Percentiles rank a stretch among this genome's conserved stretches.
Evolutionary conservation across 1,140 invertebrate genomes (phyloP).

Genomic region (Nautilus pompilius): DNA sequence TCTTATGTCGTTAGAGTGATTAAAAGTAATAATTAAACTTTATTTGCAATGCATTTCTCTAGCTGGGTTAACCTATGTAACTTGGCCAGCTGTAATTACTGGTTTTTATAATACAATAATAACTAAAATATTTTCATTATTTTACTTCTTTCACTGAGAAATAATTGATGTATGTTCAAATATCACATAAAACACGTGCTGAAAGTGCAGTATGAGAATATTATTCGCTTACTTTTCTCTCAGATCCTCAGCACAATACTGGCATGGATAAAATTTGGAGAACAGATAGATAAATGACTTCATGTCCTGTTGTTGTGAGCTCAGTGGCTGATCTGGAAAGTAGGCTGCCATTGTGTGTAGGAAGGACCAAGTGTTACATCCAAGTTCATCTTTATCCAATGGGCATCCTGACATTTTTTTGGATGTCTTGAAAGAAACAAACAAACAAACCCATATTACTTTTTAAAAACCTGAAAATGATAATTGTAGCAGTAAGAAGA

Average conservation of each 20-base stretch:
- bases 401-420: slow-evolving; percentile 40
- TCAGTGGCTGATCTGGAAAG: slow-evolving; percentile 82
- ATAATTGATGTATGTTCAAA: background rate
- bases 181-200: background rate
- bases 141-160: too few relatives aligned
- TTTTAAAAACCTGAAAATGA: too few relatives aligned
- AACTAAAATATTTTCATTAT: too few relatives aligned
- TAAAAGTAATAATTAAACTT: too few relatives aligned
- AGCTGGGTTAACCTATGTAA: too few relatives aligned
- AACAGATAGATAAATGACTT: slow-evolving; percentile 79
- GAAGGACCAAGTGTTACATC: slow-evolving; percentile 79
- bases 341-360: slow-evolving; percentile 96
- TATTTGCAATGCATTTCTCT: too few relatives aligned
- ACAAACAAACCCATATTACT: too few relatives aligned
- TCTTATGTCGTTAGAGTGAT: too few relatives aligned
- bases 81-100: too few relatives aligned
- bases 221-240: slow-evolving; percentile 30
- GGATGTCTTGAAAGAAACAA: too few relatives aligned
- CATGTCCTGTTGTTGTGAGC: slow-evolving; percentile 73
- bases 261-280: slow-evolving; percentile 92
- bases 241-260: slow-evolving; percentile 83
- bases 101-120: too few relatives aligned
- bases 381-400: slow-evolving; percentile 53
- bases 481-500: too few relatives aligned
- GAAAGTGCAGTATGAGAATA: background rate